phyloP scores from a whole-genome alignment of 2,797 vertebrate genomes.

The Tokudaia muenninki region DNA sequence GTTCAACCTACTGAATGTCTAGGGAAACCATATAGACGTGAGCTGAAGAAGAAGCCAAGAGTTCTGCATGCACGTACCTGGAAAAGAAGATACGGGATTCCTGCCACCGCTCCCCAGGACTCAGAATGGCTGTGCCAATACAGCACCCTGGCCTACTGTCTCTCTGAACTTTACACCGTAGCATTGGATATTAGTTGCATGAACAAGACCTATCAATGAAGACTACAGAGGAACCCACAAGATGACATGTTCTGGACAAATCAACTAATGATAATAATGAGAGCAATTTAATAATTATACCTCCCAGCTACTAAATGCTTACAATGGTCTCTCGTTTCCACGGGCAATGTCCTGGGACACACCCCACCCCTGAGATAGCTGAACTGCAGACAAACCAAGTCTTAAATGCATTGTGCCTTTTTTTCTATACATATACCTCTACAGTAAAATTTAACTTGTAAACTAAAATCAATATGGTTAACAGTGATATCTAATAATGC shows the following conservation, averaged over 20 bases:
- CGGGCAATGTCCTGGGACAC: not conserved
- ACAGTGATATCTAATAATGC: not conserved
- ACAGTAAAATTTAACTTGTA: not conserved
- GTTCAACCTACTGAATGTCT: not conserved
- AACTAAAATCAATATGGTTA: not conserved
- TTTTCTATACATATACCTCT: not conserved
- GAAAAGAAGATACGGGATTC: not conserved
- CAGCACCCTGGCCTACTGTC: not conserved
- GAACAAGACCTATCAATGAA: not conserved
- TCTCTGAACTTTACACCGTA: not conserved
- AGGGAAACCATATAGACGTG: not conserved
- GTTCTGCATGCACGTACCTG: not conserved
- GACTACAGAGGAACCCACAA: not conserved
- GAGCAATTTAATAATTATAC: not conserved
- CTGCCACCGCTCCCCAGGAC: not conserved
- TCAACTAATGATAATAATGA: conserved; percentile 1
- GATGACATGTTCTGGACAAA: not conserved
- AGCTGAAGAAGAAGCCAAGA: not conserved
- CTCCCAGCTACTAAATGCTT: not conserved
- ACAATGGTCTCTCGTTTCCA: not conserved
- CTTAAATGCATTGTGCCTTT: not conserved
- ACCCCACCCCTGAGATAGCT: not conserved
- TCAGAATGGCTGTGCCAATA: too few relatives aligned
- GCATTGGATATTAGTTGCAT: not conserved
- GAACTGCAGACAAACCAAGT: not conserved